Conservation (phyloP, 2,888 invertebrate genomes). For the Taphrorychus bicolor region DNA sequence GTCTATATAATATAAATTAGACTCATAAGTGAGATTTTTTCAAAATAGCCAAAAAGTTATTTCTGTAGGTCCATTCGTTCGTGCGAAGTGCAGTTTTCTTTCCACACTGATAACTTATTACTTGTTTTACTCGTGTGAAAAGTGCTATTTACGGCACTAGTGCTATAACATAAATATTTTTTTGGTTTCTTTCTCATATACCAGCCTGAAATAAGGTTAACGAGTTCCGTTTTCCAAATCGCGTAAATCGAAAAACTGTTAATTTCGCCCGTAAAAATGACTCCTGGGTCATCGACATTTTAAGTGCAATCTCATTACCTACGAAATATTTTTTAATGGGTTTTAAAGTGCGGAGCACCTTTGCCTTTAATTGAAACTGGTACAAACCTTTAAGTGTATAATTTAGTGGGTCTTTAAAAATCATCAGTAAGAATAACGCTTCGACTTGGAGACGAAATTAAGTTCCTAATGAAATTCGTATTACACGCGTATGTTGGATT, state of each 20-base stretch:
- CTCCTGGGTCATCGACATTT: neutral
- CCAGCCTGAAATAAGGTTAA: neutral
- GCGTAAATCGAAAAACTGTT: neutral
- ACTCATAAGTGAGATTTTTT: no score
- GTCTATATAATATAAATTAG: no score
- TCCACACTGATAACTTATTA: no score
- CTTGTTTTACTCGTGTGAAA: no score
- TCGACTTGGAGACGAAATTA: neutral
- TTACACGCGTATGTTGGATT: no score
- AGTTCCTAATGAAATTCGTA: no score
- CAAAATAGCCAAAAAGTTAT: no score
- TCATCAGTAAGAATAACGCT: neutral
- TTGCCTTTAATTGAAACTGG: neutral
- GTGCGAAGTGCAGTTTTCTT: no score
- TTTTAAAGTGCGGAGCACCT: neutral
- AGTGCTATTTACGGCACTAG: no score
- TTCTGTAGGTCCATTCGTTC: no score
- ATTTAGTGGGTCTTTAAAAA: neutral
- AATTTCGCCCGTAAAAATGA: neutral
- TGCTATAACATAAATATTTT: no score
- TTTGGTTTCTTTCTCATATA: neutral
- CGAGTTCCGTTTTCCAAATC: neutral
- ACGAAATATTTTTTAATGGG: neutral
- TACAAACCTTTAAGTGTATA: neutral
- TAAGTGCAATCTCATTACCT: slow-evolving; percentile 3